Base-by-base conservation (phyloP, 2,888 invertebrate species). In the Automeris io region DNA sequence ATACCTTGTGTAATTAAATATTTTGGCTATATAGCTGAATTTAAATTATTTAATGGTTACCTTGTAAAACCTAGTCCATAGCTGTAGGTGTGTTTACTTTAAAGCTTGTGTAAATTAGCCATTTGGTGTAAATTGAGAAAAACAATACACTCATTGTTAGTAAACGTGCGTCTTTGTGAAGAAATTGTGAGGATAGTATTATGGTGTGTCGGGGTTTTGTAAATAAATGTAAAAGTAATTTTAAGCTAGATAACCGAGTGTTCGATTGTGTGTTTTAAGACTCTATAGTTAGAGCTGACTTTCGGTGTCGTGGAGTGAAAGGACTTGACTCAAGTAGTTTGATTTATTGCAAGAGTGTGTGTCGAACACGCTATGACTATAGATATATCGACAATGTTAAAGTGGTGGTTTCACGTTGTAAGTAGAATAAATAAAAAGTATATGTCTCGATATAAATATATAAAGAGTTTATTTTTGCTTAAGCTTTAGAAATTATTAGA, bases 401-500 rank as follows among this genome's bases (percentile, higher is more conserved):
- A 2, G 9, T 16, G 19, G 13, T 36, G 8, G 25, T 35, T 21
- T 19, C 19, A n/a, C 22, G 22, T 33, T 21, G 33, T 22, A 34
- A 26, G 26, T 26, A 12, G 11, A 26, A 40, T 54, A 49, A 54
- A 51, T 51, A 49, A 58, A 49, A 57, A 55, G 55, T 57, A 62
- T 70, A 74, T 60, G 57, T 67, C 66, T 64, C 63, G 70, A 70
- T 64, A 54, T 54, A 60, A 66, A 70, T 70, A 75, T 57, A 65
- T 56, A 70, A 75, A 82, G 79, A 83, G 70, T 74, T 83, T 83
- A 83, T 83, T 83, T 83, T 83, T 85, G 85, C 85, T 83, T 82
- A 78, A 74, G 83, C 85, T 81, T 80, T 78, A 82, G 70, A 70
- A 70, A 70, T 73, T 60, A 9, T 34, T 59, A 64, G 52, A 57